Evolutionary conservation across 2,113 vertebrate genomes (phyloP).

Genomic region (Halichoeres trimaculatus): DNA sequence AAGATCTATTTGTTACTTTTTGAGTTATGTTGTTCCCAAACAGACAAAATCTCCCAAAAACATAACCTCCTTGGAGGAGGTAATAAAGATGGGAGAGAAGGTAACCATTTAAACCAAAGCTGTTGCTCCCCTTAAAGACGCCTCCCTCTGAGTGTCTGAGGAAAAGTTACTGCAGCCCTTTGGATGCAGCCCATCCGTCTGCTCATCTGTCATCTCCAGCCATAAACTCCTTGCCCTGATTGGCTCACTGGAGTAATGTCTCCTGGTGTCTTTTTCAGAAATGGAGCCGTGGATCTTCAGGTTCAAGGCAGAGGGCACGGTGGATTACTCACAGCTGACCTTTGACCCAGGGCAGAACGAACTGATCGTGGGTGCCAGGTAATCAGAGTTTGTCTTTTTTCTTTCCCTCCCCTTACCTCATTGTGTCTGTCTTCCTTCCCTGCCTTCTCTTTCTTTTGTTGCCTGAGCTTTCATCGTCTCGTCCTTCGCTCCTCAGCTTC

Average conservation of each 20-base stretch:
- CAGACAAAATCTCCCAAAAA: too few relatives aligned
- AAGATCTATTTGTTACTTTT: too few relatives aligned
- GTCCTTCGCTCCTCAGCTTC: conserved; percentile 13
- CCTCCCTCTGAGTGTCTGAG: neutral
- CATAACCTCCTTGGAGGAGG: too few relatives aligned
- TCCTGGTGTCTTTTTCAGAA: conserved; percentile 84
- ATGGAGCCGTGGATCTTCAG: conserved; percentile 94
- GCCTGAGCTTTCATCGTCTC: conserved; percentile 32
- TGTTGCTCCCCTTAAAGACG: too few relatives aligned
- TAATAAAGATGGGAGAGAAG: neutral
- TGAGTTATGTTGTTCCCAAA: too few relatives aligned
- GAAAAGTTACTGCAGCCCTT: conserved; percentile 35
- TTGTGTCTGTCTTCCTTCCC: neutral
- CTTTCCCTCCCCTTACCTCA: neutral
- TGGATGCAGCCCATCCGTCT: conserved; percentile 42
- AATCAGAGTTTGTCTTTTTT: conserved; percentile 59
- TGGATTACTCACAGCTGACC: conserved; percentile 97
- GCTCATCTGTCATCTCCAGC: conserved; percentile 39
- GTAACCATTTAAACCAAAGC: neutral
- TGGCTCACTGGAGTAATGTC: conserved; percentile 52
- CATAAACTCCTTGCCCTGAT: conserved; percentile 26
- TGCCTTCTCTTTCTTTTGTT: conserved; percentile 19
- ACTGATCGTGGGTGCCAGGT: conserved; percentile 97
- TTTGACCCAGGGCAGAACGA: conserved; percentile 97
- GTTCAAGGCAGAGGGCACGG: conserved; percentile 92